phyloP scores from a whole-genome alignment of 2,888 invertebrate species.

The Orchesellides sinensis region DNA sequence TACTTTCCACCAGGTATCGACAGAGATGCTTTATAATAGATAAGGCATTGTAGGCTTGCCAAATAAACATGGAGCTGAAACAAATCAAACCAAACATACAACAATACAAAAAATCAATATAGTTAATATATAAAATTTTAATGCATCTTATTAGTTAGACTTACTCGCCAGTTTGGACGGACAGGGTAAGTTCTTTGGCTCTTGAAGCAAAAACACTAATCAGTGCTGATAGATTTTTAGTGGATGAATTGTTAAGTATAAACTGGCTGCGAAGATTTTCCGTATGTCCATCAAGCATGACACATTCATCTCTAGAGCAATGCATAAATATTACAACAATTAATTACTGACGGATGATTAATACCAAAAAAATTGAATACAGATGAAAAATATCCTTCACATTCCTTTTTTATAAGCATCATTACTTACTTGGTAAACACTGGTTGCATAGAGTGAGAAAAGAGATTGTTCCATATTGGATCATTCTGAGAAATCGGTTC shows the following conservation, averaged over 20 bases:
- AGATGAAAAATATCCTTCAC: background rate
- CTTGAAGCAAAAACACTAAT: slow-evolving; percentile 90
- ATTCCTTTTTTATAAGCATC: background rate
- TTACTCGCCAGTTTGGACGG: slow-evolving; percentile 93
- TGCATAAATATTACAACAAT: slow-evolving; percentile 12
- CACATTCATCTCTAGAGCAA: slow-evolving; percentile 85
- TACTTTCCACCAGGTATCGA: slow-evolving; percentile 93
- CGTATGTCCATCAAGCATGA: slow-evolving; percentile 88
- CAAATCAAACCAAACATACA: slow-evolving; percentile 74
- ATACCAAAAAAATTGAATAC: background rate
- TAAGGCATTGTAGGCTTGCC: slow-evolving; percentile 96
- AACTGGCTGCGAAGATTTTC: slow-evolving; percentile 86
- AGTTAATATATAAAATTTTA: background rate
- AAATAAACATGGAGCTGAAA: slow-evolving; percentile 87
- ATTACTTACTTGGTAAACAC: slow-evolving; percentile 84
- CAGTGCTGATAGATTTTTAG: slow-evolving; percentile 93
- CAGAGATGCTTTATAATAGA: slow-evolving; percentile 88
- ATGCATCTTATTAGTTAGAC: slow-evolving; percentile 73
- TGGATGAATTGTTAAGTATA: slow-evolving; percentile 89
- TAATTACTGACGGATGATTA: too few species aligned
- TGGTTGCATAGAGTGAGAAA: slow-evolving; percentile 92
- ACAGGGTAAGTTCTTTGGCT: slow-evolving; percentile 88
- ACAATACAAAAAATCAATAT: background rate
- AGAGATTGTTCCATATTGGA: slow-evolving; percentile 95
- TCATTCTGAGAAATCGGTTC: slow-evolving; percentile 90